Evolutionary conservation across 2,113 vertebrate genomes (phyloP).

Genomic region (Shinisaurus crocodilurus): DNA sequence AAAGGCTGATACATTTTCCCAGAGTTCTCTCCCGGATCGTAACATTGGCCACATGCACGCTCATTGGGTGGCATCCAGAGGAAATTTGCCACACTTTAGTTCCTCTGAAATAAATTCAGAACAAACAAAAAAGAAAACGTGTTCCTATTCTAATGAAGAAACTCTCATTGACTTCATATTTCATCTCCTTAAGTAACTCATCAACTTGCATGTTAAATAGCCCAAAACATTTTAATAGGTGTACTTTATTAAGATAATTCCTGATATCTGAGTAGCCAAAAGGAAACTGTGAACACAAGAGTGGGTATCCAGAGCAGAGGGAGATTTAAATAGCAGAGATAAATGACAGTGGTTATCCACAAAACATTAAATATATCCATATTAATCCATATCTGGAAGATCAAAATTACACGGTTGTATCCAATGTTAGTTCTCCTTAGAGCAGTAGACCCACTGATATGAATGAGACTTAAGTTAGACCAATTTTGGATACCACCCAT

Average conservation of each 20-base stretch:
- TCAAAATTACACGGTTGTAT: background rate
- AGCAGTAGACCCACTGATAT: too few relatives aligned
- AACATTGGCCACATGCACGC: background rate
- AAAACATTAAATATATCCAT: background rate
- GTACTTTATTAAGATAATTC: background rate
- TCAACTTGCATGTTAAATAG: constrained; percentile 24
- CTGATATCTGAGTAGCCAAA: background rate
- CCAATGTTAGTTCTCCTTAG: background rate
- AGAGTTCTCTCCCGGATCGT: background rate
- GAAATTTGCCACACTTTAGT: background rate
- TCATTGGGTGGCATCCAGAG: background rate
- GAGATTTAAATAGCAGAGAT: background rate
- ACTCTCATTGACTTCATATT: background rate
- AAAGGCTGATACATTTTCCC: background rate
- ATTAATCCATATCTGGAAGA: background rate
- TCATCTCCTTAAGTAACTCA: constrained; percentile 7
- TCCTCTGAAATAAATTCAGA: background rate
- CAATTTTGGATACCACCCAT: too few relatives aligned
- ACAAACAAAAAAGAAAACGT: accelerated
- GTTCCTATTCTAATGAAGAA: background rate
- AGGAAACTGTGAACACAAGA: background rate
- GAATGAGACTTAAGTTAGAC: too few relatives aligned
- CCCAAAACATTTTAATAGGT: constrained; percentile 12
- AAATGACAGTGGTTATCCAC: background rate
- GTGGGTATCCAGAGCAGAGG: background rate